Conservation (phyloP, 1,140 invertebrate species). For the Leptinotarsa defecta region DNA sequence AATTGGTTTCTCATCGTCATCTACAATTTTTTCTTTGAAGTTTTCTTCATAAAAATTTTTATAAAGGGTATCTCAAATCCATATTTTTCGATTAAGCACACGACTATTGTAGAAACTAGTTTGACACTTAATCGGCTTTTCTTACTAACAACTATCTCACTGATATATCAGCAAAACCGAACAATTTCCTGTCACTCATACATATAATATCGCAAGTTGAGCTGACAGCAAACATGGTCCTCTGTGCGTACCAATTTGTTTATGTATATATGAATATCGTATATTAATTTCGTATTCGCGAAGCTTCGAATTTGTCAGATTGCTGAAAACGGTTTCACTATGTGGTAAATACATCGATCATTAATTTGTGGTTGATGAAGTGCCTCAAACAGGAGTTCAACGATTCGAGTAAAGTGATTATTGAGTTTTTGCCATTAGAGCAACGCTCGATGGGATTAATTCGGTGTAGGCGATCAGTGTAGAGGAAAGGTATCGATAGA, state of each 20-base stretch:
- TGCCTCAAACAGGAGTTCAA: background rate
- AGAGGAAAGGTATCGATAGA: too few relatives aligned
- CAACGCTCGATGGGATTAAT: too few relatives aligned
- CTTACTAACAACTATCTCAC: too few relatives aligned
- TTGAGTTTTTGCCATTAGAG: background rate
- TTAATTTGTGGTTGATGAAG: background rate
- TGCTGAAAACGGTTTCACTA: background rate
- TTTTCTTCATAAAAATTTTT: too few relatives aligned
- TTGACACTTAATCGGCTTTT: too few relatives aligned
- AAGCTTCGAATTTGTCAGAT: background rate
- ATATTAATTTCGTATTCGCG: background rate
- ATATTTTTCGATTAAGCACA: too few relatives aligned
- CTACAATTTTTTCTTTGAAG: too few relatives aligned
- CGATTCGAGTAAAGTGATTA: background rate
- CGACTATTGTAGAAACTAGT: too few relatives aligned
- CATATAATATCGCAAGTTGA: background rate
- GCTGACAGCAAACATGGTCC: background rate
- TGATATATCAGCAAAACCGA: too few relatives aligned
- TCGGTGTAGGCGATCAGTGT: too few relatives aligned
- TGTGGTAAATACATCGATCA: background rate
- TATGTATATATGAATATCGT: background rate
- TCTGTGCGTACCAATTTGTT: background rate
- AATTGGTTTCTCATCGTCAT: too few relatives aligned
- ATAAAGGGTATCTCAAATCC: too few relatives aligned
- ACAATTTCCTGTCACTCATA: background rate